Percentiles rank a stretch among this genome's conserved stretches.
Conservation (phyloP, 2,797 vertebrate species). For the Xerus rutilus region DNA sequence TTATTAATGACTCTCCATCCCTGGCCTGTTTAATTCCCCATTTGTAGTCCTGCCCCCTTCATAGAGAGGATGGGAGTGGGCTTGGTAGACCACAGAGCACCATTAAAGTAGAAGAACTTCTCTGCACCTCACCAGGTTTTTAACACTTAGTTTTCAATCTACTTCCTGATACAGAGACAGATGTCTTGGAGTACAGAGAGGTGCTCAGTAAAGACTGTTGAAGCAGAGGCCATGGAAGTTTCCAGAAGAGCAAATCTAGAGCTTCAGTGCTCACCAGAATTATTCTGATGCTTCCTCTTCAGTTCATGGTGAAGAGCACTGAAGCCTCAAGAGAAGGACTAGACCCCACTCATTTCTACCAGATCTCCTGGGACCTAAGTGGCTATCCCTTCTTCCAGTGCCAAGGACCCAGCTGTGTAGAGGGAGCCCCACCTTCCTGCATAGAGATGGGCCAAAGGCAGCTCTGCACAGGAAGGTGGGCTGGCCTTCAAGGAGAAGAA, state of each 20-base stretch:
- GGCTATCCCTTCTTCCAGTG: not conserved
- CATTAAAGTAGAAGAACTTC: not conserved
- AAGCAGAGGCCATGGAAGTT: not conserved
- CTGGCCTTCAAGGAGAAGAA: not conserved
- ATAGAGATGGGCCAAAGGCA: constrained; percentile 19
- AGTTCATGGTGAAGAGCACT: not conserved
- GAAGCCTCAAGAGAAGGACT: not conserved
- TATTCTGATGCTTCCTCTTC: not conserved
- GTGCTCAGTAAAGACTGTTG: not conserved
- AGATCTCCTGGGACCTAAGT: not conserved
- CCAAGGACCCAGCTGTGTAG: constrained; percentile 40
- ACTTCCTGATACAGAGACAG: not conserved
- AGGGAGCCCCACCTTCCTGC: not conserved
- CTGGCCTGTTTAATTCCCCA: not conserved
- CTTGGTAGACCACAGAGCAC: not conserved
- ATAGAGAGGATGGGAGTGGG: not conserved
- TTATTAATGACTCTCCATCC: not conserved
- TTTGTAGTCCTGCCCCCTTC: not conserved
- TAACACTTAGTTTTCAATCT: not conserved
- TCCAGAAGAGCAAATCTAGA: constrained; percentile 21
- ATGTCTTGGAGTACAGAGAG: not conserved
- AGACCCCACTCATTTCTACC: not conserved
- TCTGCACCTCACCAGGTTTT: not conserved
- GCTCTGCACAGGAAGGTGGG: constrained; percentile 6
- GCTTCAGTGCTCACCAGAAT: not conserved